Percentiles rank a stretch among this genome's conserved stretches.
Conservation (phyloP, 2,888 invertebrate genomes). For the Abscondita cerata region DNA sequence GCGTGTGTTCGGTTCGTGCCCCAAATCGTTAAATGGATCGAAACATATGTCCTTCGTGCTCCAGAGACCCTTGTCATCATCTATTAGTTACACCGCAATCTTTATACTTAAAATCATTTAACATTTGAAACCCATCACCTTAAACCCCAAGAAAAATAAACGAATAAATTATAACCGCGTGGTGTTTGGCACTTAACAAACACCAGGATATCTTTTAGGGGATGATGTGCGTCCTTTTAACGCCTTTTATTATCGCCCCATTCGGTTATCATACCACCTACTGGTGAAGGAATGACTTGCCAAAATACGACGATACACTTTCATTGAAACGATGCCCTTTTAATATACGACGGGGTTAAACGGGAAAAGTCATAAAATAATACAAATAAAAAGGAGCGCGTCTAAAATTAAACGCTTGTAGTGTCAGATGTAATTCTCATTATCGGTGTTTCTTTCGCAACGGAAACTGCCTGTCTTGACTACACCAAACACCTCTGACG, state of each 20-base stretch:
- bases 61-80: slow-evolving; percentile 44
- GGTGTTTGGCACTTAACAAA: slow-evolving; percentile 33
- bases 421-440: slow-evolving; percentile 39
- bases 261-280: slow-evolving; percentile 52
- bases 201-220: slow-evolving; percentile 48
- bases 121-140: not conserved
- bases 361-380: slow-evolving; percentile 31
- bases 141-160: not conserved
- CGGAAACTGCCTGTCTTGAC: slow-evolving; percentile 41
- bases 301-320: slow-evolving; percentile 37
- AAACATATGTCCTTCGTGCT: slow-evolving; percentile 55
- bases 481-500: slow-evolving; percentile 34
- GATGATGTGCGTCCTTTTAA: slow-evolving; percentile 50
- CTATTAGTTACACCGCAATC: slow-evolving; percentile 41
- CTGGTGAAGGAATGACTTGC: slow-evolving; percentile 46
- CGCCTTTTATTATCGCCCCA: slow-evolving; percentile 51
- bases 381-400: slow-evolving; percentile 34
- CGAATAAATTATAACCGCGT: slow-evolving; percentile 27
- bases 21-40: slow-evolving; percentile 60
- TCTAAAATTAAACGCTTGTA: slow-evolving; percentile 33
- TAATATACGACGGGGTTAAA: slow-evolving; percentile 15
- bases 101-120: slow-evolving; percentile 30
- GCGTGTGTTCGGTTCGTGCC: slow-evolving; percentile 52
- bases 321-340: slow-evolving; percentile 15
- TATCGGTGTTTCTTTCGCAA: slow-evolving; percentile 40